Evolutionary conservation across 1,140 invertebrate species (phyloP).

Genomic region (Meloidogyne chitwoodi): DNA sequence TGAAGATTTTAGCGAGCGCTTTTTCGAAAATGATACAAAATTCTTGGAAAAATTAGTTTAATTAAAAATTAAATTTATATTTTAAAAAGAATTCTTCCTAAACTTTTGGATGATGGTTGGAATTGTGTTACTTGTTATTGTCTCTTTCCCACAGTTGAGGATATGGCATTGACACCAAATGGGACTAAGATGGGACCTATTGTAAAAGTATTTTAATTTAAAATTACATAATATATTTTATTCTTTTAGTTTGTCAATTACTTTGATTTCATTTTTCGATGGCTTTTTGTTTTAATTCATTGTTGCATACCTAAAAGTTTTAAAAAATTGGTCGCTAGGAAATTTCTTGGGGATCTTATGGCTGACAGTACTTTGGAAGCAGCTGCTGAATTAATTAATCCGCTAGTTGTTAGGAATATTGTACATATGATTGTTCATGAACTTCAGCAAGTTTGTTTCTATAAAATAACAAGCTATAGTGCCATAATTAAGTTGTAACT

Average conservation of each 20-base stretch:
- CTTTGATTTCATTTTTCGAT: not conserved
- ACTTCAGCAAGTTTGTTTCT: not conserved
- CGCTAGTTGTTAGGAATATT: not conserved
- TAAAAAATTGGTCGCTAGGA: not conserved
- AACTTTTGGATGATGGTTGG: not conserved
- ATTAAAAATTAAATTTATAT: not conserved
- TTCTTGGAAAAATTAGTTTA: no score
- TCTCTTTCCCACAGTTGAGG: not conserved
- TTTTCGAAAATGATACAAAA: no score
- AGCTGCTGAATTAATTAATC: not conserved
- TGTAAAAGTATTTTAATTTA: not conserved
- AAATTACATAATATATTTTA: not conserved
- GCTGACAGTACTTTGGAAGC: not conserved
- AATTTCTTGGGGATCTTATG: not conserved
- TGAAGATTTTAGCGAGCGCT: no score
- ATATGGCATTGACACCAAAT: conserved; percentile 4
- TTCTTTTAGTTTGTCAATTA: not conserved
- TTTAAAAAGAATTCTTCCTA: conserved; percentile 2
- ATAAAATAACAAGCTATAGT: no score
- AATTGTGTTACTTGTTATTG: not conserved
- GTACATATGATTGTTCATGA: conserved; percentile 1
- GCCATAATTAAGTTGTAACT: no score
- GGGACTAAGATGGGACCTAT: not conserved
- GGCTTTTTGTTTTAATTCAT: not conserved
- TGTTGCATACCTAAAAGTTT: not conserved